Percentiles rank a stretch among this genome's conserved stretches.
Conservation (phyloP, 2,797 vertebrate genomes). For the Danionella dracula region DNA sequence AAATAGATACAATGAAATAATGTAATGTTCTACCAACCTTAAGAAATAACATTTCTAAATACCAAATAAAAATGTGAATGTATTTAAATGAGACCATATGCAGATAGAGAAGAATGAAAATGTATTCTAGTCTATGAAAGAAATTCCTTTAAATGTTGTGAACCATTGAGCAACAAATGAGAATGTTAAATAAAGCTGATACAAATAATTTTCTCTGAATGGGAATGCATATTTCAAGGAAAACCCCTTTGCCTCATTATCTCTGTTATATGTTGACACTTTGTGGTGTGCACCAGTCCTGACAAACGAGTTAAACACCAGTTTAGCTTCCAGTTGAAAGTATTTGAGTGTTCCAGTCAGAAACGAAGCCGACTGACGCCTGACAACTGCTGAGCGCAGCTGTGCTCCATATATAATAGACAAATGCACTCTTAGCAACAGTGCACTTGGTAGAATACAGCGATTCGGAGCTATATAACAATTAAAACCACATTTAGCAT, state of each 20-base stretch:
- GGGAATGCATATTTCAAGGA: slow-evolving; percentile 5
- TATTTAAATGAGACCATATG: too few species aligned
- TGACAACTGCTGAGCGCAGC: slow-evolving; percentile 32
- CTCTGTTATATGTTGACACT: neutral
- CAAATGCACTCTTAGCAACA: slow-evolving; percentile 6
- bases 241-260: slow-evolving; percentile 9
- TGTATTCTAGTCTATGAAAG: slow-evolving; percentile 24
- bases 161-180: slow-evolving; percentile 34
- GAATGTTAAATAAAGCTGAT: slow-evolving; percentile 41
- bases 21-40: too few species aligned
- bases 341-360: neutral
- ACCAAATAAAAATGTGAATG: too few species aligned
- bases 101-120: too few species aligned
- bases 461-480: neutral
- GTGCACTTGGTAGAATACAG: neutral
- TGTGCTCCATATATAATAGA: slow-evolving; percentile 30
- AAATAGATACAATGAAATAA: too few species aligned
- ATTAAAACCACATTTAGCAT: neutral
- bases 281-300: neutral
- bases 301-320: neutral
- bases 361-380: slow-evolving; percentile 14
- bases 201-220: slow-evolving; percentile 11
- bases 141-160: slow-evolving; percentile 38
- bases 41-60: too few species aligned
- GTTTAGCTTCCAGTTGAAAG: slow-evolving; percentile 9